A percentile compares a stretch with the other conserved stretches of the same genome.
Conservation (phyloP, 2,113 vertebrate species). For the Nerophis ophidion region DNA sequence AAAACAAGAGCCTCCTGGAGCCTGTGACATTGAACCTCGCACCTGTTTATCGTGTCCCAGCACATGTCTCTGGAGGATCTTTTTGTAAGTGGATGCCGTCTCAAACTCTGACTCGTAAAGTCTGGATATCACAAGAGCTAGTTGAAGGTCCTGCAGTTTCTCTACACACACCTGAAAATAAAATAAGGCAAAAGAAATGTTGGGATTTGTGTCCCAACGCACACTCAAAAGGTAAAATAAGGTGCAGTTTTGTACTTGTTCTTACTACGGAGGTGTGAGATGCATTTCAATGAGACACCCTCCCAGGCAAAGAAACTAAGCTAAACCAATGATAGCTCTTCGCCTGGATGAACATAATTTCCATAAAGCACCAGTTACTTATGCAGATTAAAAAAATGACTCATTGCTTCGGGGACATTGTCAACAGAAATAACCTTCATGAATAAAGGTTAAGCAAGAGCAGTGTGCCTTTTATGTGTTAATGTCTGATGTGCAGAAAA, state of each 20-base stretch:
- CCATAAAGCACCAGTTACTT: slow-evolving; percentile 54
- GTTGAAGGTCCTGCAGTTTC: slow-evolving; percentile 90
- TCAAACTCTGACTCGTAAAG: slow-evolving; percentile 94
- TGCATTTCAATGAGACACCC: slow-evolving; percentile 59
- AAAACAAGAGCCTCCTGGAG: not conserved
- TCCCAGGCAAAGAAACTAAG: slow-evolving; percentile 33
- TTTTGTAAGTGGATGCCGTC: slow-evolving; percentile 83
- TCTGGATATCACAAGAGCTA: slow-evolving; percentile 91
- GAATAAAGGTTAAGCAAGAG: slow-evolving; percentile 37
- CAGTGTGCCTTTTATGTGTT: not conserved
- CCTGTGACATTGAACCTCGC: slow-evolving; percentile 26
- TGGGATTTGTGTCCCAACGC: not conserved
- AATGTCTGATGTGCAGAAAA: not conserved
- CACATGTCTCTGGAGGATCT: slow-evolving; percentile 83
- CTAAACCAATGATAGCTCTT: slow-evolving; percentile 55
- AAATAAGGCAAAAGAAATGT: slow-evolving; percentile 9
- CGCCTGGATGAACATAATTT: slow-evolving; percentile 45
- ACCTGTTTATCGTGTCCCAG: slow-evolving; percentile 77
- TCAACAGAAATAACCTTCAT: slow-evolving; percentile 40
- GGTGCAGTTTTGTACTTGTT: slow-evolving; percentile 18
- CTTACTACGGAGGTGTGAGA: slow-evolving; percentile 28
- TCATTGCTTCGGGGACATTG: slow-evolving; percentile 39
- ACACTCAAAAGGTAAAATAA: slow-evolving; percentile 14
- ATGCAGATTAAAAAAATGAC: slow-evolving; percentile 44
- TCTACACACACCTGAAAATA: slow-evolving; percentile 86